Evolutionary conservation across 2,797 vertebrate species (phyloP).

Genomic region (Sphaeramia orbicularis): DNA sequence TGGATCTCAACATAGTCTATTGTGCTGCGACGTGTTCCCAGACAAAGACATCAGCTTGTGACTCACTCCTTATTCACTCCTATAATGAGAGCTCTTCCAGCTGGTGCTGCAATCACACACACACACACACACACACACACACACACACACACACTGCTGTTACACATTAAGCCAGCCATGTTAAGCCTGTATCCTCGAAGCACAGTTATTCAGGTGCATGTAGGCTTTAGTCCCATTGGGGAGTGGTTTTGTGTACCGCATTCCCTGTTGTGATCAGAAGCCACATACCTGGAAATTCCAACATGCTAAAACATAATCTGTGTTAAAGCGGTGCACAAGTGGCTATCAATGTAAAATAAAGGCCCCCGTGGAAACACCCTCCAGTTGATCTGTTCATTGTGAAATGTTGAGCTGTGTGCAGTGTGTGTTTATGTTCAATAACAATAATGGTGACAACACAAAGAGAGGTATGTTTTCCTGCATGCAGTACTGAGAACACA

Average conservation of each 20-base stretch:
- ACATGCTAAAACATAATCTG: background rate
- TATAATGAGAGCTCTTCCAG: slow-evolving; percentile 48
- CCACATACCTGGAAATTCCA: background rate
- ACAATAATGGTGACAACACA: slow-evolving; percentile 28
- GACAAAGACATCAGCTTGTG: slow-evolving; percentile 56
- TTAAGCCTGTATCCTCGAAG: slow-evolving; percentile 14
- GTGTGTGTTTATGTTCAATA: slow-evolving; percentile 28
- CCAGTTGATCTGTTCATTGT: slow-evolving; percentile 10
- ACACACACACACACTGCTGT: background rate
- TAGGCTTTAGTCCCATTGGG: slow-evolving; percentile 8
- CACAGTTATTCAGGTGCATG: slow-evolving; percentile 1
- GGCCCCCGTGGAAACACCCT: slow-evolving; percentile 13
- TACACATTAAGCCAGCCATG: background rate
- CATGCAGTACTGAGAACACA: slow-evolving; percentile 37
- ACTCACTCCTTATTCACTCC: slow-evolving; percentile 50
- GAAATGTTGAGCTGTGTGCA: slow-evolving; percentile 22
- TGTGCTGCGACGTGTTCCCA: slow-evolving; percentile 36
- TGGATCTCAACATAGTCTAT: slow-evolving; percentile 33
- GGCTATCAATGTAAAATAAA: slow-evolving; percentile 15
- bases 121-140: slow-evolving; percentile 8
- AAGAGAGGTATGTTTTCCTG: slow-evolving; percentile 31
- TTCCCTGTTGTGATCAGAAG: background rate
- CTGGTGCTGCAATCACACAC: slow-evolving; percentile 40
- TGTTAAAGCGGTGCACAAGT: slow-evolving; percentile 1
- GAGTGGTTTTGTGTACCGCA: background rate